Evolutionary conservation across 2,888 invertebrate genomes (phyloP).

Genomic region (Myathropa florea): DNA sequence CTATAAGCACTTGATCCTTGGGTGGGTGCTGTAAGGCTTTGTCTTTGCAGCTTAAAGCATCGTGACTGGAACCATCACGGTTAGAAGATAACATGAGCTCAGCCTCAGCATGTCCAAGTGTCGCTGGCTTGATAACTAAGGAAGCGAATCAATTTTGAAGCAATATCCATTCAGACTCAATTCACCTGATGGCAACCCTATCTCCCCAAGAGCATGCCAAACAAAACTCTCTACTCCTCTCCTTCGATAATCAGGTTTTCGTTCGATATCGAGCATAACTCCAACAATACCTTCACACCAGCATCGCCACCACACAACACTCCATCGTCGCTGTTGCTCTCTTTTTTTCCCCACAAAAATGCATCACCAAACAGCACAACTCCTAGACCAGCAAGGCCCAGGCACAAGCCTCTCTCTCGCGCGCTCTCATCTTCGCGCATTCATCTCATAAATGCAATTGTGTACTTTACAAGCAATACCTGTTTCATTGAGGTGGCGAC

Average conservation of each 20-base stretch:
- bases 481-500: conserved; percentile 71
- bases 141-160: no score
- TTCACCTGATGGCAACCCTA: conserved; percentile 16
- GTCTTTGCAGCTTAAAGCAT: no score
- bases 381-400: background rate
- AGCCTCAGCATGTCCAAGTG: no score
- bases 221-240: background rate
- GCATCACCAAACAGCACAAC: conserved; percentile 4
- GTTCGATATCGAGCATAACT: conserved; percentile 18
- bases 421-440: conserved; percentile 54
- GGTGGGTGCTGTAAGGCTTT: no score
- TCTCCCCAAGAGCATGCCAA: conserved; percentile 9
- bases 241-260: conserved; percentile 55
- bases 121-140: no score
- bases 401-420: conserved; percentile 2
- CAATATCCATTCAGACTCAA: no score
- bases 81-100: no score
- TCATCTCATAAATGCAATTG: conserved; percentile 53
- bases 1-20: no score
- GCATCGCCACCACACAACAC: background rate
- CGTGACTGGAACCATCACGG: no score
- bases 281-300: conserved; percentile 31
- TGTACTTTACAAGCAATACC: conserved; percentile 62
- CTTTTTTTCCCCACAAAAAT: background rate
- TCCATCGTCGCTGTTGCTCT: conserved; percentile 17